Percentiles rank a stretch among this genome's conserved stretches.
Evolutionary conservation across 1,140 invertebrate species (phyloP).

Genomic region (Drosophila pseudoananassae): DNA sequence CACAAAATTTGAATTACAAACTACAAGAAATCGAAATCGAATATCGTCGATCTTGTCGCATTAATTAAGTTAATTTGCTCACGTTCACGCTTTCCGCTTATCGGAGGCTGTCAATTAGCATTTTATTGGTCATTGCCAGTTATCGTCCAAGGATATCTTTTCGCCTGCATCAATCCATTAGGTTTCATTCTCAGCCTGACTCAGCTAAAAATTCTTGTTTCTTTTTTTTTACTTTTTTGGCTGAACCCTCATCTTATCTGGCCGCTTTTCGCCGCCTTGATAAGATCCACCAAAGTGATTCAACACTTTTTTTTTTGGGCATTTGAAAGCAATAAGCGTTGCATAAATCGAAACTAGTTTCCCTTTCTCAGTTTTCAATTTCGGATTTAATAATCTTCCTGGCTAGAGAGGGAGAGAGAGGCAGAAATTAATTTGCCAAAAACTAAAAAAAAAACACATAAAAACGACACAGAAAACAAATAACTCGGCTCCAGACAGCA

Average conservation of each 20-base stretch:
- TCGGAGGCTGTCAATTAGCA: conserved; percentile 52
- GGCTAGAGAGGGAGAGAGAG: conserved; percentile 32
- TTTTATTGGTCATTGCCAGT: conserved; percentile 42
- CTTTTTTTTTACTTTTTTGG: background rate
- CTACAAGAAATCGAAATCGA: conserved; percentile 14
- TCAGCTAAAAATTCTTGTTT: conserved; percentile 18
- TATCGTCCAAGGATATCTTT: conserved; percentile 39
- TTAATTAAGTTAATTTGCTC: conserved; percentile 74
- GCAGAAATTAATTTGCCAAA: conserved; percentile 47
- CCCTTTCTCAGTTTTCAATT: conserved; percentile 46
- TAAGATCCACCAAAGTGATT: conserved; percentile 33
- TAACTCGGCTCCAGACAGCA: conserved; percentile 23
- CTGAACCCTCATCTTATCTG: conserved; percentile 5
- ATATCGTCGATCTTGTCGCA: conserved; percentile 61
- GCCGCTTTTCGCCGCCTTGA: background rate
- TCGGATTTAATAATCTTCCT: conserved; percentile 50
- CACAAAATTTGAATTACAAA: conserved; percentile 74
- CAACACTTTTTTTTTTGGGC: conserved; percentile 27
- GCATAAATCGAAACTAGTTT: conserved; percentile 55
- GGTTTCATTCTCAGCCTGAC: conserved; percentile 5
- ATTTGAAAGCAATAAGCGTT: conserved; percentile 18
- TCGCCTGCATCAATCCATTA: conserved; percentile 1
- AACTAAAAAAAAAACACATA: conserved; percentile 5
- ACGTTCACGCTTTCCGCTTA: conserved; percentile 64
- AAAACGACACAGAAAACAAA: conserved; percentile 27